phyloP scores from a whole-genome alignment of 2,797 vertebrate genomes.

The Cygnus olor region DNA sequence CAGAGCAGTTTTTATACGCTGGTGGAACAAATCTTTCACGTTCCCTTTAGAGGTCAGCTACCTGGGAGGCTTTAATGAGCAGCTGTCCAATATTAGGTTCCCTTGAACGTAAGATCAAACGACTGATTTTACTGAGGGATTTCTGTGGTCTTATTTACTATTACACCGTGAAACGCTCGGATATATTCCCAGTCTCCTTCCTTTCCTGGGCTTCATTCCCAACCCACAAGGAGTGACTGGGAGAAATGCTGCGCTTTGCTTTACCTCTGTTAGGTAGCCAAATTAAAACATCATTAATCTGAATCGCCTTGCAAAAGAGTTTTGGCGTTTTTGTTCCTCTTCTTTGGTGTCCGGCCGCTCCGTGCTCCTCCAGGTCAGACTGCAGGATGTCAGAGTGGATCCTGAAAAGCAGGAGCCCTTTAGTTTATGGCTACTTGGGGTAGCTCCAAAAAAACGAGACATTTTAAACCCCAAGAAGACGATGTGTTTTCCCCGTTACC shows the following conservation, averaged over 20 bases:
- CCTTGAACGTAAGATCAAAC: background rate
- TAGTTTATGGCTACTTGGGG: no score
- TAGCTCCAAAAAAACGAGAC: background rate
- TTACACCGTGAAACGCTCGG: background rate
- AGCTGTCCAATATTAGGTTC: background rate
- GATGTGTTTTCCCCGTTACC: background rate
- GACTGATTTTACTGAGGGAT: background rate
- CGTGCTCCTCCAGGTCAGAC: background rate
- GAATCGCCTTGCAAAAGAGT: background rate
- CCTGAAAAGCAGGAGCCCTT: background rate
- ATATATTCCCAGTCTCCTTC: background rate
- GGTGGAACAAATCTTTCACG: background rate
- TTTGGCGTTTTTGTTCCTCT: background rate
- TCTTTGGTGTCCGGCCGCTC: accelerated
- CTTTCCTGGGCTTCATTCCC: background rate
- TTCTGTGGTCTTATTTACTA: background rate
- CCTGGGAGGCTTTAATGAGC: background rate
- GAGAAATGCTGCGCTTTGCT: background rate
- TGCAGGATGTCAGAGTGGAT: background rate
- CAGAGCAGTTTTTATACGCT: background rate
- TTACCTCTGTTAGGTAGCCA: background rate
- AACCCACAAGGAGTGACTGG: background rate
- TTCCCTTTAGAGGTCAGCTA: background rate
- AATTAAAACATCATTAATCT: background rate
- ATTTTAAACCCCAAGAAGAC: background rate